Conservation (phyloP, 2,888 invertebrate species). For the Patella ulyssiponensis region DNA sequence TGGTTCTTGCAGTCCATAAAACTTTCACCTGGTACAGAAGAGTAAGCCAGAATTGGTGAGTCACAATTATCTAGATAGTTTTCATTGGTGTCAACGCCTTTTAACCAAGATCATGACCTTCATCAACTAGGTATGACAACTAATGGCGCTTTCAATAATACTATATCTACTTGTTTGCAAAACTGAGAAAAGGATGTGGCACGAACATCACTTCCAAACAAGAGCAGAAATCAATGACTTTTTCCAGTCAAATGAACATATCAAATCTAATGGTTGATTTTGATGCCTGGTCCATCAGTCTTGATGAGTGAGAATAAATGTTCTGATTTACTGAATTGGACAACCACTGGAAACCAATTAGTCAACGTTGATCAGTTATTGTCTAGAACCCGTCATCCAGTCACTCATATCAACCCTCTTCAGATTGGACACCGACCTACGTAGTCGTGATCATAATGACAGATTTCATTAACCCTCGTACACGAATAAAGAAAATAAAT, state of each 20-base stretch:
- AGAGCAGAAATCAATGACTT: neutral
- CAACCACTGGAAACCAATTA: neutral
- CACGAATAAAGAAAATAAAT: too few species aligned
- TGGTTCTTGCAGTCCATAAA: too few species aligned
- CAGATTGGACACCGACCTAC: neutral
- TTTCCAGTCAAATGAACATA: neutral
- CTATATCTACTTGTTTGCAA: too few species aligned
- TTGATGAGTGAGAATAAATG: conserved; percentile 7
- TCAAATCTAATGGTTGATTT: conserved; percentile 5
- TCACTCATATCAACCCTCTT: neutral
- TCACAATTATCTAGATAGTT: too few species aligned
- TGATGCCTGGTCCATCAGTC: neutral
- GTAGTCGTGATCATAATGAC: conserved; percentile 7
- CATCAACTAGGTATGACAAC: too few species aligned
- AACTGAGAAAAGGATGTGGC: too few species aligned
- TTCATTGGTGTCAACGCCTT: too few species aligned
- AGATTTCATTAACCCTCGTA: neutral
- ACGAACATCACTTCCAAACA: neutral
- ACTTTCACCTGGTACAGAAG: too few species aligned
- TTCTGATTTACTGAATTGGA: neutral
- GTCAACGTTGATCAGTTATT: neutral
- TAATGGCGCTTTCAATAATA: too few species aligned
- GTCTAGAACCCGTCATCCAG: conserved; percentile 11
- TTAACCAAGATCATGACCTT: too few species aligned
- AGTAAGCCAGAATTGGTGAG: too few species aligned